These are phyloP conservation scores for Acleris holmiana DNA, from an alignment of 2,888 invertebrate genomes.

Conservation along the genomic window DNA sequence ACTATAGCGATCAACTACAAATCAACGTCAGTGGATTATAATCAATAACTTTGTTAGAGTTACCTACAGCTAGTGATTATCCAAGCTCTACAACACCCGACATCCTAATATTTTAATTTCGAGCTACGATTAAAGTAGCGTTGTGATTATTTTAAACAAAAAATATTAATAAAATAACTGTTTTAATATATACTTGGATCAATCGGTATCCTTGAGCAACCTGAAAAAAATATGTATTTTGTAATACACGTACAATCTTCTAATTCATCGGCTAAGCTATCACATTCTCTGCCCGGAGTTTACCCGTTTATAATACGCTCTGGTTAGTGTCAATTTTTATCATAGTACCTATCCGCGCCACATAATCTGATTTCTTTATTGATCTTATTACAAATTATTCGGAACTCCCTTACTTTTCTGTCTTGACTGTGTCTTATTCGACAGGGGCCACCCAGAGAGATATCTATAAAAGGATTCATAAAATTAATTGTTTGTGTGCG, in stretches of 20 bases:
- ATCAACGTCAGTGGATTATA: not conserved
- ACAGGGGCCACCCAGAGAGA: not conserved
- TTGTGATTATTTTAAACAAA: constrained; percentile 43
- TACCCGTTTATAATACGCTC: not conserved
- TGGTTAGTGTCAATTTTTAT: too few species aligned
- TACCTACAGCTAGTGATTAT: constrained; percentile 1
- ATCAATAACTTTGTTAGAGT: not conserved
- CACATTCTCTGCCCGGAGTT: too few species aligned
- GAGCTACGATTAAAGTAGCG: constrained; percentile 60
- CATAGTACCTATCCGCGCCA: too few species aligned
- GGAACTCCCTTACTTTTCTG: not conserved
- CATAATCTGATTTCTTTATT: too few species aligned
- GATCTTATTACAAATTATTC: too few species aligned
- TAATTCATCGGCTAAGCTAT: too few species aligned
- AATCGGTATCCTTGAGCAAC: constrained; percentile 73
- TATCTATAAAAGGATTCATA: not conserved
- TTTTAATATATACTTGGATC: constrained; percentile 76
- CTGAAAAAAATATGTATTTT: constrained; percentile 63
- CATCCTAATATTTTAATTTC: constrained; percentile 26
- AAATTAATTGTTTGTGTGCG: not conserved
- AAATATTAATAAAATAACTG: not conserved
- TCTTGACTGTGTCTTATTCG: not conserved
- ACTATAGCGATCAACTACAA: not conserved
- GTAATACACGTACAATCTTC: not conserved
- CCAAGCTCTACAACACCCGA: constrained; percentile 19